Evolutionary conservation across 2,888 invertebrate species (phyloP), one percentile per base, ranked within the genome.

Genomic region (Aporophyla nigra): DNA sequence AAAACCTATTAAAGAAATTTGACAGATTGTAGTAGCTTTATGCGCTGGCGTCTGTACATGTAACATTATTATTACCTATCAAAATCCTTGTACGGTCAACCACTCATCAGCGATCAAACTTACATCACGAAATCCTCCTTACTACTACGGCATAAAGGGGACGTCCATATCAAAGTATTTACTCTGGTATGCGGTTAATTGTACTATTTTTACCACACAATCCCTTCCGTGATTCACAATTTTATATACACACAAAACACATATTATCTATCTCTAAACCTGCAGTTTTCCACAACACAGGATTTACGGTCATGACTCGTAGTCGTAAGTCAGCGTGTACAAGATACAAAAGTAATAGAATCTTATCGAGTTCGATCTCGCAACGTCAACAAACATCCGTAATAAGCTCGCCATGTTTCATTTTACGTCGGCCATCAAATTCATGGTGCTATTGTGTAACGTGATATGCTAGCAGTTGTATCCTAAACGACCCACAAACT

Each of bases 351-450:
- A 67, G 80, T 85, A 76, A 78, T 81, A 69, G 71, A 82, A 69
- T 76, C 69, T 74, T 82, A 79, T 80, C 83, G 63, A 53, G 43
- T 80, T 83, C 74, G 77, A 83, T 83, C 78, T 81, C 59, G 72
- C 68, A 76, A 74, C 68, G 73, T 72, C 84, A 58, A 78, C 86
- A 85, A 82, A 86, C 80, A 86, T 83, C 75, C 71, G 82, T 82
- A 86, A 87, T 90, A 92, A 91, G 91, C 87, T 88, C 81, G 86
- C 86, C 65, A 63, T 82, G 63, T 75, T 75, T 85, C 76, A 77
- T 80, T 85, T 82, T 84, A 79, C 61, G 54, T n/a, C 61, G 6
- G 56, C 63, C n/a, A 80, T 82, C 46, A 77, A 83, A 76, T 62
- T 71, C 10, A 46, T 49, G 63, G n/a, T 21, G 12, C 21, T 61